A percentile compares a stretch with the other conserved stretches of the same genome.
Evolutionary conservation across 2,888 invertebrate genomes (phyloP).

Genomic region (Muscina levida): DNA sequence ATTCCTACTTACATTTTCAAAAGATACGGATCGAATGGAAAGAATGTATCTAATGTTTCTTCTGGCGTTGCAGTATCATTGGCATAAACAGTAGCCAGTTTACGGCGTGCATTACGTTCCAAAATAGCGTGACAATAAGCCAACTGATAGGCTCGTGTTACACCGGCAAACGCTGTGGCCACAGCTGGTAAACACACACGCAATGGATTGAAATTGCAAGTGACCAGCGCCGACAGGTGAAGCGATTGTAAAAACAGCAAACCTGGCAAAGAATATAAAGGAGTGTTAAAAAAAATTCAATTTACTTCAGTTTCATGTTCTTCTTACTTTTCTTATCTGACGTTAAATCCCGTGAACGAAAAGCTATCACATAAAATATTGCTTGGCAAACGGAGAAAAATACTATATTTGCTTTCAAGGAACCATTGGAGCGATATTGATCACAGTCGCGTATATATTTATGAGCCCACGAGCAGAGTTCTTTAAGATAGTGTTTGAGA

Average conservation of each 20-base stretch:
- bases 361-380: constrained; percentile 94
- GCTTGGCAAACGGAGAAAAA: constrained; percentile 96
- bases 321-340: constrained; percentile 87
- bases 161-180: constrained; percentile 89
- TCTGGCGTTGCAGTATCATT: constrained; percentile 81
- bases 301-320: background rate
- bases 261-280: constrained; percentile 81
- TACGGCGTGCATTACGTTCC: constrained; percentile 88
- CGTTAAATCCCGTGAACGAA: constrained; percentile 91
- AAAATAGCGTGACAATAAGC: constrained; percentile 95
- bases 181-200: constrained; percentile 89
- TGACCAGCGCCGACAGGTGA: constrained; percentile 92
- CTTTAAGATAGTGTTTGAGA: constrained; percentile 84
- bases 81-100: constrained; percentile 82
- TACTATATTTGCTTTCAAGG: constrained; percentile 88
- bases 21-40: constrained; percentile 94
- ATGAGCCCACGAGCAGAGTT: constrained; percentile 92
- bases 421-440: constrained; percentile 77
- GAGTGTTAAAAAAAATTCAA: constrained; percentile 9
- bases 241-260: constrained; percentile 89
- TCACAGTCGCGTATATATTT: constrained; percentile 84
- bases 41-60: constrained; percentile 85
- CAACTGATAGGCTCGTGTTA: constrained; percentile 91
- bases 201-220: constrained; percentile 92
- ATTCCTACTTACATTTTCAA: constrained; percentile 81